phyloP scores from a whole-genome alignment of 2,797 vertebrate species.

The Glyptemys insculpta region DNA sequence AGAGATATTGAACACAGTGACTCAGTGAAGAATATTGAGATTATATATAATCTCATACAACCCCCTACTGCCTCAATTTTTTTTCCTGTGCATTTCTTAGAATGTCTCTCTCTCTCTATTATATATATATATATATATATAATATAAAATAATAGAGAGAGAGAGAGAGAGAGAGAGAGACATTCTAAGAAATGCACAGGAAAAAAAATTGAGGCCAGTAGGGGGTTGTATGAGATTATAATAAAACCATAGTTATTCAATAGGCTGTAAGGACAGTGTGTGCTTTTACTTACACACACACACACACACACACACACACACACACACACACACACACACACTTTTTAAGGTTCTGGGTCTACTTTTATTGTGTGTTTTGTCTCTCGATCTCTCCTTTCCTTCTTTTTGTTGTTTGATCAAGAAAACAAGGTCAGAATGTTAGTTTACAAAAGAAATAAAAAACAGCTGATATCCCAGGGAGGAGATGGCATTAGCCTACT shows the following conservation, averaged over 20 bases:
- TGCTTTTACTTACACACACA: background rate
- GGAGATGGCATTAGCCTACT: background rate
- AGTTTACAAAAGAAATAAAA: background rate
- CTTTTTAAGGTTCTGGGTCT: background rate
- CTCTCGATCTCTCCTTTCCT: background rate
- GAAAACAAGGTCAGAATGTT: background rate
- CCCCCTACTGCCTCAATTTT: too few species aligned
- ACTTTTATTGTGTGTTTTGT: background rate
- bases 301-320: background rate
- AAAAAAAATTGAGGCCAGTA: constrained; percentile 53
- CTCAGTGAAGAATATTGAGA: background rate
- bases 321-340: accelerated
- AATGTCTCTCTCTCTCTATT: too few species aligned
- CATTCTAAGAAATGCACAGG: background rate
- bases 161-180: too few species aligned
- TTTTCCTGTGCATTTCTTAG: too few species aligned
- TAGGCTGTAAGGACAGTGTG: background rate
- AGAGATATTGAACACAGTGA: background rate
- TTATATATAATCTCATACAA: too few species aligned
- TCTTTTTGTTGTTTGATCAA: background rate
- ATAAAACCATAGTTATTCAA: constrained; percentile 37
- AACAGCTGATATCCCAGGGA: background rate
- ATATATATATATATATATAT: background rate
- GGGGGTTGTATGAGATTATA: constrained; percentile 38
- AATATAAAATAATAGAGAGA: too few species aligned